Conservation (phyloP, 2,113 vertebrate species). For the Oncorhynchus clarkii region DNA sequence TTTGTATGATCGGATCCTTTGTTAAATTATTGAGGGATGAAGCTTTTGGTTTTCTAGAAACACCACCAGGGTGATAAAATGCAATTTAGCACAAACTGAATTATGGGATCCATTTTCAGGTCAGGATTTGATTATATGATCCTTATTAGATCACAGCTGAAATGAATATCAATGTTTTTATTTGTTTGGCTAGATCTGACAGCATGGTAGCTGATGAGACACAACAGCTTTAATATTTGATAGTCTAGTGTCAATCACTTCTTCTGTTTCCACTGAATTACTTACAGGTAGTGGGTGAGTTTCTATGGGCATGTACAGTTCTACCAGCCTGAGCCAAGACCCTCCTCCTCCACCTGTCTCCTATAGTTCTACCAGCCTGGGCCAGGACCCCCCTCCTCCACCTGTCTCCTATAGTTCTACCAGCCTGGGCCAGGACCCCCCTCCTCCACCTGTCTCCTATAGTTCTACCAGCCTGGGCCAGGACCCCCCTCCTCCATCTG, state of each 20-base stretch:
- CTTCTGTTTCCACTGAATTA: neutral
- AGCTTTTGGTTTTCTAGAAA: neutral
- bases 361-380: no score
- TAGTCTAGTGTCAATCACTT: no score
- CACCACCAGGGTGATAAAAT: neutral
- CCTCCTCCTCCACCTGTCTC: neutral
- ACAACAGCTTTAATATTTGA: no score
- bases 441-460: neutral
- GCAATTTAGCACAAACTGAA: neutral
- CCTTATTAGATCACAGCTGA: neutral
- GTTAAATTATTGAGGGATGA: neutral
- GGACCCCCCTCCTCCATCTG: no score
- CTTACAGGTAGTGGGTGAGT: neutral
- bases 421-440: neutral
- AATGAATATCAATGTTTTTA: neutral
- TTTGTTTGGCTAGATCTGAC: neutral
- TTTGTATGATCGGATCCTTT: neutral
- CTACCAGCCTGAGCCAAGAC: no score
- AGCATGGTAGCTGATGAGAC: neutral
- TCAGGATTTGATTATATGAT: neutral
- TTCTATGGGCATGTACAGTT: neutral
- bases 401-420: neutral
- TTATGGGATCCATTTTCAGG: conserved; percentile 3
- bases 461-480: no score
- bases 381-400: no score